Evolutionary conservation across 2,888 invertebrate species (phyloP).

Genomic region (Notodonta ziczac): DNA sequence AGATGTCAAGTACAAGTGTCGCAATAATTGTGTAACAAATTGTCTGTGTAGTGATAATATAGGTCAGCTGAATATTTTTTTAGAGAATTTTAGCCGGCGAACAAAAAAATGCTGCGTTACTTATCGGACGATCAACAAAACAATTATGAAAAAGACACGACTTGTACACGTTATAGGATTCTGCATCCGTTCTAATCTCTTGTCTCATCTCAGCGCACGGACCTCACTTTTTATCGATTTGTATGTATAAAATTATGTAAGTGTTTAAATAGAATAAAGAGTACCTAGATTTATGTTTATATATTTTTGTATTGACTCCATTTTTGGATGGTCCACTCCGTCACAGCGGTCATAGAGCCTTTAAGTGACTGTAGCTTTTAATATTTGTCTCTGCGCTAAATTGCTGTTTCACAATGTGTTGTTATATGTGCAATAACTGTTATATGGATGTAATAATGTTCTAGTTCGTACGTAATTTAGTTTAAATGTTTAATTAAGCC

Average conservation of each 20-base stretch:
- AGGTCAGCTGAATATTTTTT: conserved; percentile 15
- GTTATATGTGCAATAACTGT: conserved; percentile 56
- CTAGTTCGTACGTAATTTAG: conserved; percentile 47
- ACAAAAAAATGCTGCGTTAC: conserved; percentile 25
- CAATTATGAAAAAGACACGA: conserved; percentile 15
- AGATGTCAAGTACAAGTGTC: conserved; percentile 47
- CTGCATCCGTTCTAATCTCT: conserved; percentile 30
- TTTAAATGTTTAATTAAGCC: conserved; percentile 56
- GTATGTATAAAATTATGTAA: conserved; percentile 37
- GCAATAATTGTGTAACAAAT: conserved; percentile 25
- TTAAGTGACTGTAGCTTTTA: neutral
- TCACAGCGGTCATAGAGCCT: neutral
- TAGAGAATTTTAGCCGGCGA: conserved; percentile 17
- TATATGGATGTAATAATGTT: conserved; percentile 43
- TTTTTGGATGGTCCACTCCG: conserved; percentile 30
- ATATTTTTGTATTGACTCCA: conserved; percentile 29
- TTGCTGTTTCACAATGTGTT: conserved; percentile 36
- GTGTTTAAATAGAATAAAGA: conserved; percentile 33
- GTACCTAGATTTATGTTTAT: conserved; percentile 17
- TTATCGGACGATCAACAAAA: conserved; percentile 11
- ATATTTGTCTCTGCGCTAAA: conserved; percentile 31
- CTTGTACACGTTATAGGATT: conserved; percentile 23
- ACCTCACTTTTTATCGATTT: conserved; percentile 53
- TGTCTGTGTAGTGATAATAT: conserved; percentile 17
- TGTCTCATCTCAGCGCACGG: conserved; percentile 38